Evolutionary conservation across 2,888 invertebrate genomes (phyloP), one percentile per base, ranked within the genome.

Genomic region (Pseudolycoriella hygida): DNA sequence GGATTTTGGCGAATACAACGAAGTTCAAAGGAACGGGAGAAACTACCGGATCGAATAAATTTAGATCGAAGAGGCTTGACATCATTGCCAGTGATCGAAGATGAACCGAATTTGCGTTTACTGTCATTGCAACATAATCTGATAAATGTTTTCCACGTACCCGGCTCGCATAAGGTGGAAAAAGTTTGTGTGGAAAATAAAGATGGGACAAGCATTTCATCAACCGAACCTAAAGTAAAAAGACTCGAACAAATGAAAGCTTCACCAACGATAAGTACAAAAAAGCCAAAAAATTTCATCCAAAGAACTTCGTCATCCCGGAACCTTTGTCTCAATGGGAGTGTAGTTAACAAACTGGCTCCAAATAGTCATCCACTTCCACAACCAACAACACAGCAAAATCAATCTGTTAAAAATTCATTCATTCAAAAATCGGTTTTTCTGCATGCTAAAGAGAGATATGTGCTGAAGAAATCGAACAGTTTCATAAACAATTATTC

Each of bases 81-180:
- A n/a, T 73, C 77, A 18, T 78, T 90, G 56, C 92, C 92, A 1
- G 59, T 62, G 25, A 77, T 92, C 54, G 79, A 85, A 50, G 83
- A 81, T 44, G 89, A 88, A 58, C 76, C 80, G 17, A 80, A 79
- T 51, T 68, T 92, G 47, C 73, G 89, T 46, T 70, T 93, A 49
- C 68, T 94, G 52, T 93, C 93, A 40, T 71, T 93, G 49, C 93
- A 94, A 60, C 92, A 93, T 66, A 94, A 94, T 69, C 72, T 87
- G 56, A 80, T 94, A 49, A 80, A 68, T 53, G 59, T 61, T 8
- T 64, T 66, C 46, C 62, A 65, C 54, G 62, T 66, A 56, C 65
- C 65, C 47, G 60, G 58, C 50, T 58, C 58, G 17, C 44, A 39
- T 39, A 15, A 2, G 42, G 42, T 39, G 10, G 20, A 38, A 12